A percentile compares a stretch with the other conserved stretches of the same genome.
phyloP scores from a whole-genome alignment of 2,113 vertebrate genomes.

The Pandion haliaetus region DNA sequence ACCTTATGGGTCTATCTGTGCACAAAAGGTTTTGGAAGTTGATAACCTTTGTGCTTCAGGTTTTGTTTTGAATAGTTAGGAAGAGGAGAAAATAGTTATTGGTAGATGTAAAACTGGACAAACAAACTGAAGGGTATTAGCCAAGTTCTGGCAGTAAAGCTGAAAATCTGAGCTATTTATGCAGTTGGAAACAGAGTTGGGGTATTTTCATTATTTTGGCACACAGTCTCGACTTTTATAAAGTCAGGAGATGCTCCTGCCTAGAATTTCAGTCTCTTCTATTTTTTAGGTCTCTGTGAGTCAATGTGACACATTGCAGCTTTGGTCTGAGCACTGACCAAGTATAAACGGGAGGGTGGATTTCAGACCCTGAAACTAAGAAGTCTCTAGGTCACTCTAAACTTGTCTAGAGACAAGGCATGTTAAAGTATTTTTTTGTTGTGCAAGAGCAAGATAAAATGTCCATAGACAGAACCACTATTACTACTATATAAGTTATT shows the following conservation, averaged over 20 bases:
- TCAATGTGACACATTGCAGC: not conserved
- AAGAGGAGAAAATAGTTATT: not conserved
- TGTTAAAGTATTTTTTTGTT: not conserved
- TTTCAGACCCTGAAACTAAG: not conserved
- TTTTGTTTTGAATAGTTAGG: slow-evolving; percentile 13
- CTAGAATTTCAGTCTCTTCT: slow-evolving; percentile 4
- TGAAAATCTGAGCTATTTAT: slow-evolving; percentile 10
- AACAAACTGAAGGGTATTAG: not conserved
- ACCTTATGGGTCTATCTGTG: not conserved
- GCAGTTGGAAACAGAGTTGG: not conserved
- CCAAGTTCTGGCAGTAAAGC: not conserved
- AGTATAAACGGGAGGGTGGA: not conserved
- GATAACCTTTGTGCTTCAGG: slow-evolving; percentile 5
- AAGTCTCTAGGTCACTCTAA: not conserved
- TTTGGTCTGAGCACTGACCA: not conserved
- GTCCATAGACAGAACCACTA: not conserved
- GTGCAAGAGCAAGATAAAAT: slow-evolving; percentile 34
- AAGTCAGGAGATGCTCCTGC: not conserved
- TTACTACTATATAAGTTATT: slow-evolving; percentile 39
- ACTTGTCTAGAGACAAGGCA: not conserved
- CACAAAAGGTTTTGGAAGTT: not conserved
- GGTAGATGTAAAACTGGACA: not conserved
- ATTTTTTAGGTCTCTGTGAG: not conserved
- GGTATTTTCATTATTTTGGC: not conserved
- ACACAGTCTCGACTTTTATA: not conserved